phyloP scores from a whole-genome alignment of 2,888 invertebrate species.

The Anarsia innoxiella region DNA sequence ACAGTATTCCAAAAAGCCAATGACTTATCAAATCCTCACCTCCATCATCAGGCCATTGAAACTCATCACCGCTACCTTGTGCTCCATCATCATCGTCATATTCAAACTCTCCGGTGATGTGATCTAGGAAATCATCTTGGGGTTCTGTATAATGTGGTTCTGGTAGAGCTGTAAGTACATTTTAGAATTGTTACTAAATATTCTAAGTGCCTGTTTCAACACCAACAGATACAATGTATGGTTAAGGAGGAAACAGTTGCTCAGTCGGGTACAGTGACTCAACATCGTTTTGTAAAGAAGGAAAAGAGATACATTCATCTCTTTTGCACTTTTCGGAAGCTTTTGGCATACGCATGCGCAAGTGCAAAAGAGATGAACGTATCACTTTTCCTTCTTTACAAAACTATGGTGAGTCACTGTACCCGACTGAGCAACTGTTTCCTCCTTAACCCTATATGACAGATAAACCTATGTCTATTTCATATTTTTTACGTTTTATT shows the following conservation, averaged over 20 bases:
- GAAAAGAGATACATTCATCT: neutral
- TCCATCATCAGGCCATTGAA: conserved; percentile 13
- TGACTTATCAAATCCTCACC: neutral
- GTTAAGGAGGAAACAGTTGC: too few species aligned
- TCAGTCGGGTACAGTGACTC: neutral
- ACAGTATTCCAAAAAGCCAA: too few species aligned
- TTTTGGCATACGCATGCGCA: too few species aligned
- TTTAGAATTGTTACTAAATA: neutral
- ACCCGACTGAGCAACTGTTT: too few species aligned
- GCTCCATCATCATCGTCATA: conserved; percentile 5
- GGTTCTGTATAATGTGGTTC: neutral
- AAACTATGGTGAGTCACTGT: too few species aligned
- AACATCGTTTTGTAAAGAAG: neutral
- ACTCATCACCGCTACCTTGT: neutral
- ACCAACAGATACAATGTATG: neutral
- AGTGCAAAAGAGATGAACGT: too few species aligned
- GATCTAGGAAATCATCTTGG: conserved; percentile 10
- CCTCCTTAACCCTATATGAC: too few species aligned
- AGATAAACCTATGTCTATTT: too few species aligned
- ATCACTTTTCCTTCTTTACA: too few species aligned
- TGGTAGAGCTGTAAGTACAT: neutral
- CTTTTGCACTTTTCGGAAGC: too few species aligned
- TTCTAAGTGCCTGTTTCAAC: neutral
- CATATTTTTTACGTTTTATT: too few species aligned
- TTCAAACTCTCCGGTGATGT: conserved; percentile 14